A percentile compares a stretch with the other conserved stretches of the same genome.
phyloP scores from a whole-genome alignment of 2,797 vertebrate species.

The Macroramphosus scolopax region DNA sequence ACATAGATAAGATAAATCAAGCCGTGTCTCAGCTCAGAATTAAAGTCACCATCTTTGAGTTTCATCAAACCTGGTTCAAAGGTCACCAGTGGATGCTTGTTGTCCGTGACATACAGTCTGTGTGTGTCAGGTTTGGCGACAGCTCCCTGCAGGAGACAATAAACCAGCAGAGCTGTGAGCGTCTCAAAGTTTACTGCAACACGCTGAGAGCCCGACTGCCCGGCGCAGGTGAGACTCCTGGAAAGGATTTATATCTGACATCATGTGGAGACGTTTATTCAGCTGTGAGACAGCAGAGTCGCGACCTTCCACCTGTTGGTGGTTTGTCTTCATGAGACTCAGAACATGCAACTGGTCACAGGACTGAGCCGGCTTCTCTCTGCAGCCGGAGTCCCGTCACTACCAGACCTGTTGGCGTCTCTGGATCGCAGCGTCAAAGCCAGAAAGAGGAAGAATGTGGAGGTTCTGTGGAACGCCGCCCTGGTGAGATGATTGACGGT shows the following conservation, averaged over 20 bases:
- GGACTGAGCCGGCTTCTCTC: constrained; percentile 8
- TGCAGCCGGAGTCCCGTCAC: constrained; percentile 78
- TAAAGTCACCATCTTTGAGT: too few species aligned
- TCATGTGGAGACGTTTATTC: too few species aligned
- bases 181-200: constrained; percentile 83
- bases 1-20: too few species aligned
- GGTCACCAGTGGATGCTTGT: too few species aligned
- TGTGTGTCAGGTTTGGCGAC: constrained; percentile 57
- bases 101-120: too few species aligned
- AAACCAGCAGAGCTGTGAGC: constrained; percentile 89
- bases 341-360: too few species aligned
- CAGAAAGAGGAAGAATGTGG: constrained; percentile 92
- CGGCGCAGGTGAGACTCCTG: constrained; percentile 26
- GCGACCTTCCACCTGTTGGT: too few species aligned
- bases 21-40: too few species aligned
- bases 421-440: constrained; percentile 84
- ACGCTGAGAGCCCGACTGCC: constrained; percentile 80
- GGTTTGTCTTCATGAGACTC: too few species aligned
- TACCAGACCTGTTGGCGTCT: constrained; percentile 85
- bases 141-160: constrained; percentile 82
- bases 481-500: constrained; percentile 72
- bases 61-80: too few species aligned
- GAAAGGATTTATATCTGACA: too few species aligned
- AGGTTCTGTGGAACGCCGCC: constrained; percentile 91
- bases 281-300: too few species aligned